phyloP scores from a whole-genome alignment of 2,888 invertebrate genomes.

The Cosmia pyralina region DNA sequence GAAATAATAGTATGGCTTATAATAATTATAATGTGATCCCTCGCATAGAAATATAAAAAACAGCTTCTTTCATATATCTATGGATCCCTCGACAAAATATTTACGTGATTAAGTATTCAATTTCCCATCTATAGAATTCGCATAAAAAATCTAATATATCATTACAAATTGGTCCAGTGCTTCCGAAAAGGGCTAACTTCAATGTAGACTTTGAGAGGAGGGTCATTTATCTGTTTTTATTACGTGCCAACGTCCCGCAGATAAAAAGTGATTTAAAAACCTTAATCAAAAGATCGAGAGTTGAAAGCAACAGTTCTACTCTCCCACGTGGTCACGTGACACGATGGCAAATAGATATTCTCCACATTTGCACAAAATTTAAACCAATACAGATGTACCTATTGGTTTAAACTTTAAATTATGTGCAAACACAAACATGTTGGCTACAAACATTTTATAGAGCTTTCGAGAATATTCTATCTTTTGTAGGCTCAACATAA shows the following conservation, averaged over 20 bases:
- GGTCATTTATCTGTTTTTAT: constrained; percentile 47
- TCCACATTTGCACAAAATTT: too few relatives aligned
- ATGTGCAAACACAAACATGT: too few relatives aligned
- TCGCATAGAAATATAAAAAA: too few relatives aligned
- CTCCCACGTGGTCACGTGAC: constrained; percentile 1
- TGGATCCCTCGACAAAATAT: background rate
- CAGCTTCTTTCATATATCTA: too few relatives aligned
- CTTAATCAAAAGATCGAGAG: constrained; percentile 28
- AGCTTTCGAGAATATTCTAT: background rate
- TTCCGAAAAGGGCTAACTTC: constrained; percentile 24
- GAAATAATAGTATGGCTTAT: background rate
- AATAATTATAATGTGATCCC: too few relatives aligned
- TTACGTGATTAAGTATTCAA: background rate
- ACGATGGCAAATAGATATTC: background rate
- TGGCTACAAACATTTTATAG: constrained; percentile 1
- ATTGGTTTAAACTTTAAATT: too few relatives aligned
- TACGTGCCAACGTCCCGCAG: constrained; percentile 23
- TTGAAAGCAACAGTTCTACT: constrained; percentile 26
- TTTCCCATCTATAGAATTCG: background rate
- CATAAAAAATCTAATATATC: constrained; percentile 3
- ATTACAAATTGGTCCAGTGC: constrained; percentile 17
- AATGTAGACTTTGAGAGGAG: constrained; percentile 9
- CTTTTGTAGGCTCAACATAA: background rate
- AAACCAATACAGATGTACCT: too few relatives aligned
- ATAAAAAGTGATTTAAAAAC: constrained; percentile 25